Evolutionary conservation across 2,113 vertebrate genomes (phyloP).

Genomic region (Girardinichthys multiradiatus): DNA sequence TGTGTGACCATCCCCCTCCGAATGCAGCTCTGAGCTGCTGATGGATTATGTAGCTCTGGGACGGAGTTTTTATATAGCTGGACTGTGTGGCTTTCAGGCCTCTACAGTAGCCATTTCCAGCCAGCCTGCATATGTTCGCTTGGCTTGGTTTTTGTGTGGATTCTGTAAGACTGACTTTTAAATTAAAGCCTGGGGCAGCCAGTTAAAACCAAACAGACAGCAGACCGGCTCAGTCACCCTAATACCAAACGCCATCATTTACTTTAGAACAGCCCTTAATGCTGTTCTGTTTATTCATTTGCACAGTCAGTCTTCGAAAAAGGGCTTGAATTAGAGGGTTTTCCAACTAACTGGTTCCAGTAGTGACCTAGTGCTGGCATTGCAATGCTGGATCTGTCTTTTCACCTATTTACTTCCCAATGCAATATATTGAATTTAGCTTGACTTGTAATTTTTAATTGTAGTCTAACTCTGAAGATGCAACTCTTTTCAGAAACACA

Average conservation of each 20-base stretch:
- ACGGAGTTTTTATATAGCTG: not conserved
- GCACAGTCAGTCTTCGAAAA: not conserved
- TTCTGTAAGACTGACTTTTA: not conserved
- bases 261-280: not conserved
- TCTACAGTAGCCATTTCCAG: constrained; percentile 17
- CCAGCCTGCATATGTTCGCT: constrained; percentile 2
- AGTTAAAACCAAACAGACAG: not conserved
- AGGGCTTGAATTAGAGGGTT: not conserved
- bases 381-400: not conserved
- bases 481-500: not conserved
- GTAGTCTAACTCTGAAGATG: not conserved
- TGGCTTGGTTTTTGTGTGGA: not conserved
- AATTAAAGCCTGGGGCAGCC: constrained; percentile 2
- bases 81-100: not conserved
- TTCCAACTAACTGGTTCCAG: not conserved
- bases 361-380: not conserved
- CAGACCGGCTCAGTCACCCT: not conserved
- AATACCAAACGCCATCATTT: not conserved
- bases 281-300: not conserved
- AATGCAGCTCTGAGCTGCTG: constrained; percentile 8
- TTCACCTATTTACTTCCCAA: not conserved
- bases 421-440: not conserved
- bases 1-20: constrained; percentile 7
- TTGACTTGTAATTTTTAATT: not conserved
- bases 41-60: constrained; percentile 29